Base-by-base conservation (phyloP, 1,140 invertebrate genomes). In the Rhizoglyphus robini region DNA sequence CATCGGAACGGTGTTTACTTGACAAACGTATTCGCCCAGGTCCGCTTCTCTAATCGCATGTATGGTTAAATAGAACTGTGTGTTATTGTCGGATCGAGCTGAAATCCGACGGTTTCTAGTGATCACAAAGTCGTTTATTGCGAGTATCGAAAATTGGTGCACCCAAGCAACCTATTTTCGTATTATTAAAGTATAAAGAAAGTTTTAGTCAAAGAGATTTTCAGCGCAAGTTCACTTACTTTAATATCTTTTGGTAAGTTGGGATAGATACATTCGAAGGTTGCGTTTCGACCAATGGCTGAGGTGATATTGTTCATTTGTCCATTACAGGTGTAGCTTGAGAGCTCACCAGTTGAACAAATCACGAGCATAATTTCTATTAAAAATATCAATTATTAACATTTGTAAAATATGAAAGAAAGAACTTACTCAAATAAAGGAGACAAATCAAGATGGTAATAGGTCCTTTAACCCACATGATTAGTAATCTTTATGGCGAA, bases 231-330 rank as follows among this genome's bases (percentile, higher is more conserved):
- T n/a, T n/a, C n/a, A 51, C 49, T 65, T 81, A 91, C 91, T 84
- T 91, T 89, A 75, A 88, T 92, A 69, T 49, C 51, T 29, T 83
- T 83, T 70, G 85, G 84, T 30, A 96, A 82, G 77, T 91, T 88
- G 74, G 94, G 88, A 29, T 95, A 89, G 63, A 95, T 87, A 74
- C 92, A 96, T n/a, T 90, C 88, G 34, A 96, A 79, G 1, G 92
- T 78, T 15, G 90, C 91, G 73, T 92, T 88, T 57, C 88, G 82
- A 11, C 90, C 90, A 15, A 88, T 83, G 27, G 88, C 88, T 4
- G 93, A 89, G 4, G 91, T 96, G 36, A 96, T 87, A 77, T 95
- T 96, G 31, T 87, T 85, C 70, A 94, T 88, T 8, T 41, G 36
- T 11, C 36, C 36, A 41, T 11, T 54, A 5, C 23, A 32, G 23